Percentiles rank a stretch among this genome's conserved stretches.
phyloP scores from a whole-genome alignment of 2,888 invertebrate genomes.

The Phortica okadai region DNA sequence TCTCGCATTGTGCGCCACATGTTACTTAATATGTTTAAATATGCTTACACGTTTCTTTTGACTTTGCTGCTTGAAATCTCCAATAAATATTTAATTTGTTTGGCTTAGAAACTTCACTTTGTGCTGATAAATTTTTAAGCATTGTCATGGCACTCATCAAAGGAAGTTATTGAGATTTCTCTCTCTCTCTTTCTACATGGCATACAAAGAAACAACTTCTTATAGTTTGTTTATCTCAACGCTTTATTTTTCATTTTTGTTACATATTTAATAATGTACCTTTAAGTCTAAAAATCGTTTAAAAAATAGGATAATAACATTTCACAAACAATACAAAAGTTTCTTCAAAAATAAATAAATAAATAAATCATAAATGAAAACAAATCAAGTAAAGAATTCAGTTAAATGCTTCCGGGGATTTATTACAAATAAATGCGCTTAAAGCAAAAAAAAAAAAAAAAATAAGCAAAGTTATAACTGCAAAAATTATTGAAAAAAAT shows the following conservation, averaged over 20 bases:
- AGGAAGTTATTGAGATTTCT: too few species aligned
- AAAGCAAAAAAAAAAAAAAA: slow-evolving; percentile 37
- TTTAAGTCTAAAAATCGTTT: slow-evolving; percentile 55
- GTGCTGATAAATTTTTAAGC: too few species aligned
- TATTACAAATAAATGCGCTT: slow-evolving; percentile 55
- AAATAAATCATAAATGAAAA: slow-evolving; percentile 4
- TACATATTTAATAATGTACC: slow-evolving; percentile 32
- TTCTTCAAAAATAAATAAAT: background rate
- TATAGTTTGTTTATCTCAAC: slow-evolving; percentile 42
- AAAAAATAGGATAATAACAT: slow-evolving; percentile 42
- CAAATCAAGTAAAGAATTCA: slow-evolving; percentile 40
- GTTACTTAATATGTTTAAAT: background rate
- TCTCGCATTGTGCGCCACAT: background rate
- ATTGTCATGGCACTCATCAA: too few species aligned
- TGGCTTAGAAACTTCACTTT: background rate
- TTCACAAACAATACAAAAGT: background rate
- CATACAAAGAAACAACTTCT: too few species aligned
- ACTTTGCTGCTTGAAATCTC: background rate
- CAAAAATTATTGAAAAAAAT: background rate
- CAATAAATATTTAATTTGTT: background rate
- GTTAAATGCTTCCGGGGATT: slow-evolving; percentile 59
- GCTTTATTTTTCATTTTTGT: slow-evolving; percentile 53
- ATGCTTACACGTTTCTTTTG: background rate
- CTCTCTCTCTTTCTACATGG: too few species aligned
- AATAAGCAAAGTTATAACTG: slow-evolving; percentile 41